These are phyloP conservation scores for Habroteleia sp. DNA, from an alignment of 2,888 invertebrate species.

Conservation along the genomic window DNA sequence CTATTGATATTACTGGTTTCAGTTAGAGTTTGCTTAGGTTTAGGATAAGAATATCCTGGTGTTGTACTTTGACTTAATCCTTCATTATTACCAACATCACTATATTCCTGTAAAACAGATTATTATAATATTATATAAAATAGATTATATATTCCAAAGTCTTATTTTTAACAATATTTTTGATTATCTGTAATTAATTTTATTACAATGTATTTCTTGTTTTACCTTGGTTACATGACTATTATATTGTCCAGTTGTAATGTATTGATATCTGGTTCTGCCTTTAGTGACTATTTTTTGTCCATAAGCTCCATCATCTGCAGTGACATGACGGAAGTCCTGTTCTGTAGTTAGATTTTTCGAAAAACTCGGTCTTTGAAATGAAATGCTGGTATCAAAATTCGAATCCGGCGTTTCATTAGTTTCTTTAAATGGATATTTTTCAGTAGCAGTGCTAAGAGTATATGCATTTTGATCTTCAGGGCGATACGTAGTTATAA, in stretches of 20 bases:
- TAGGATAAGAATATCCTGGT: too few relatives aligned
- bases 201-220: too few relatives aligned
- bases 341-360: constrained; percentile 47
- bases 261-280: constrained; percentile 15
- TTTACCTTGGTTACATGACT: constrained; percentile 35
- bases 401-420: constrained; percentile 39
- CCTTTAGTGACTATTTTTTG: constrained; percentile 63
- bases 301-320: constrained; percentile 66
- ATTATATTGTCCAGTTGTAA: constrained; percentile 20
- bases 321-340: constrained; percentile 59
- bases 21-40: too few relatives aligned
- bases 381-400: constrained; percentile 68
- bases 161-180: too few relatives aligned
- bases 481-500: constrained; percentile 70
- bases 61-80: too few relatives aligned
- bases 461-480: constrained; percentile 69
- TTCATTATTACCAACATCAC: too few relatives aligned
- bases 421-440: constrained; percentile 28
- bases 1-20: too few relatives aligned
- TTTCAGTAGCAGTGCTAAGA: constrained; percentile 46
- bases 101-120: too few relatives aligned
- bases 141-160: too few relatives aligned
- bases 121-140: too few relatives aligned
- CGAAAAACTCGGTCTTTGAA: constrained; percentile 66
- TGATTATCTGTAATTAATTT: too few relatives aligned